These are phyloP conservation scores for Centropus bengalensis DNA, from an alignment of 2,113 vertebrate species.

Conservation along the genomic window DNA sequence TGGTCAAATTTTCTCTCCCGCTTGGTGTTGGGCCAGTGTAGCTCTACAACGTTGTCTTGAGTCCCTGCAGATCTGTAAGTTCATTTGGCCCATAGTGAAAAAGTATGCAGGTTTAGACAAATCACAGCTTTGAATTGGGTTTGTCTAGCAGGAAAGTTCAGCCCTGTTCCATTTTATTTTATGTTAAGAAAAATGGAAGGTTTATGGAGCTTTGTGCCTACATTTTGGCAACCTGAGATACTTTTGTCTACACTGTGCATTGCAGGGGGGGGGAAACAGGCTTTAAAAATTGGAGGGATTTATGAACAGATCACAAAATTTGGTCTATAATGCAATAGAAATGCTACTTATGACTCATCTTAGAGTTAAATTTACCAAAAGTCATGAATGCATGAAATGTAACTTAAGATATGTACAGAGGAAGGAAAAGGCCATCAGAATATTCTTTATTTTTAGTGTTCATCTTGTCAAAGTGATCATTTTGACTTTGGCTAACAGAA, in stretches of 20 bases:
- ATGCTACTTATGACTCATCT: constrained; percentile 54
- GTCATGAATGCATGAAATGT: constrained; percentile 66
- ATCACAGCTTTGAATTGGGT: neutral
- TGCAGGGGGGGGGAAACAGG: neutral
- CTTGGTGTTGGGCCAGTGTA: neutral
- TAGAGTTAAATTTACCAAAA: constrained; percentile 65
- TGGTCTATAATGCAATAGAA: constrained; percentile 52
- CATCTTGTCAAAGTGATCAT: neutral
- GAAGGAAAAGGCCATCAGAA: constrained; percentile 58
- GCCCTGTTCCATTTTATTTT: neutral
- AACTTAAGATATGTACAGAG: constrained; percentile 49
- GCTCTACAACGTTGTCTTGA: neutral
- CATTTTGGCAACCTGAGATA: constrained; percentile 20
- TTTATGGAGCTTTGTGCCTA: constrained; percentile 3
- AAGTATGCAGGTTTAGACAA: neutral
- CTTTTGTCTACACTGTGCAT: constrained; percentile 16
- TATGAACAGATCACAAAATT: neutral
- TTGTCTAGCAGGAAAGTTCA: neutral
- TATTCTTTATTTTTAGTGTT: constrained; percentile 33
- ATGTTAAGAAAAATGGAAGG: neutral
- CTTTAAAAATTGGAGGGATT: neutral
- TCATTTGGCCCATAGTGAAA: neutral
- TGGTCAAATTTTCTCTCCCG: neutral
- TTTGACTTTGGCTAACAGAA: constrained; percentile 58
- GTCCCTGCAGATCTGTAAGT: neutral